These are phyloP conservation scores for Pachydiplax longipennis DNA, from an alignment of 2,888 invertebrate species.

Conservation along the genomic window DNA sequence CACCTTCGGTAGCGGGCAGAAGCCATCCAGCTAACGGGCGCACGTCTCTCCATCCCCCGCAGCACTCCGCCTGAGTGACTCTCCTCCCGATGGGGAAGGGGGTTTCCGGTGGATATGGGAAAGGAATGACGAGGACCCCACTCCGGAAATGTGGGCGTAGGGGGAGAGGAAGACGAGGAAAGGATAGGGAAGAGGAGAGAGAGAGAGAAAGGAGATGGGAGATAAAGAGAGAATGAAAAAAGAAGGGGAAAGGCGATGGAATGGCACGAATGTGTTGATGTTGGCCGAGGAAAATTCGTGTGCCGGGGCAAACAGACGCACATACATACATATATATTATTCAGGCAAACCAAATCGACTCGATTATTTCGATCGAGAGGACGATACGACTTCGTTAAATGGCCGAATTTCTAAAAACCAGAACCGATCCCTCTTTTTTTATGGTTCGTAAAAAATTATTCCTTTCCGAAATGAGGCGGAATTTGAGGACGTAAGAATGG, in stretches of 20 bases:
- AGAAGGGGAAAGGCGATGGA: neutral
- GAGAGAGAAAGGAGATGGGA: neutral
- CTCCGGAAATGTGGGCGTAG: constrained; percentile 31
- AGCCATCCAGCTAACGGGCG: neutral
- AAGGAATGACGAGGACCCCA: constrained; percentile 1
- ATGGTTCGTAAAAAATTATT: too few species aligned
- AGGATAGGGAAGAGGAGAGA: neutral
- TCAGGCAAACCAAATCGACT: too few species aligned
- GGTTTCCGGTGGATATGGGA: constrained; percentile 30
- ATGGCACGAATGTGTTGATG: neutral
- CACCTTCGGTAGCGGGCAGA: neutral
- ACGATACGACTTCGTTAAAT: too few species aligned
- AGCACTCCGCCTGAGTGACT: neutral
- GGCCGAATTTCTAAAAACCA: too few species aligned
- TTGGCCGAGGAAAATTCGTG: too few species aligned
- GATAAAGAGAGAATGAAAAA: neutral
- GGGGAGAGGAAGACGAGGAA: neutral
- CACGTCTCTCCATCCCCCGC: neutral
- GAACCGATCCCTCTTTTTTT: too few species aligned
- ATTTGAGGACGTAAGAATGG: too few species aligned
- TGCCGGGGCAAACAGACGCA: too few species aligned
- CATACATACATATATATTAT: too few species aligned
- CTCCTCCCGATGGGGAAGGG: neutral
- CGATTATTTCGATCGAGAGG: too few species aligned
- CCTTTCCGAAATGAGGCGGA: too few species aligned